phyloP scores from a whole-genome alignment of 1,140 invertebrate genomes.

The Olivierus martensii region DNA sequence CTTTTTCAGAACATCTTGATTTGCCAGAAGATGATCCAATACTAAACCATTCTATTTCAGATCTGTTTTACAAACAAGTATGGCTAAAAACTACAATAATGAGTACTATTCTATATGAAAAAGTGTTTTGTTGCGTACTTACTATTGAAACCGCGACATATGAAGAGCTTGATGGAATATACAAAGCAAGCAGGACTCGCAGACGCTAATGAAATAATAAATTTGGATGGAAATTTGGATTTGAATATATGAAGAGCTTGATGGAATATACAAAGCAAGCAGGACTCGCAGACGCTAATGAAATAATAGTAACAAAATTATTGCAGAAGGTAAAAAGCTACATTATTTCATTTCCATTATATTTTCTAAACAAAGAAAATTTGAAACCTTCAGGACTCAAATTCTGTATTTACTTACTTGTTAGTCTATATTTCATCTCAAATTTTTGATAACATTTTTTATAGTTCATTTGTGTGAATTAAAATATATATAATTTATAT shows the following conservation, averaged over 20 bases:
- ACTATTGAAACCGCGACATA: neutral
- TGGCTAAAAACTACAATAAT: slow-evolving; percentile 58
- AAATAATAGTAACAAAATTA: neutral
- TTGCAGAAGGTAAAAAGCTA: slow-evolving; percentile 1
- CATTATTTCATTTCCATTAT: neutral
- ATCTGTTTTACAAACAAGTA: slow-evolving; percentile 60
- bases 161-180: no score
- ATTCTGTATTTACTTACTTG: slow-evolving; percentile 3
- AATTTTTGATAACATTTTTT: no score
- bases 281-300: neutral
- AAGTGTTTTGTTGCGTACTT: slow-evolving; percentile 37
- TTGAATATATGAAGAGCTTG: no score
- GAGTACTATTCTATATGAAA: slow-evolving; percentile 76
- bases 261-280: neutral
- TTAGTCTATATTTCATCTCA: no score
- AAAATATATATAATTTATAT: no score
- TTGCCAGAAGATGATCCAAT: slow-evolving; percentile 28
- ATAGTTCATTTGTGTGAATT: no score
- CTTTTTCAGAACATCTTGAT: slow-evolving; percentile 46
- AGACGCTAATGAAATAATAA: no score
- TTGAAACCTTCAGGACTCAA: neutral
- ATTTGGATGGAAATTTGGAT: no score
- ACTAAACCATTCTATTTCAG: slow-evolving; percentile 54
- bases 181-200: no score
- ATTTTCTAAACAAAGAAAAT: slow-evolving; percentile 2